These are phyloP conservation scores for Hydractinia symbiolongicarpus DNA, from an alignment of 30 jellyfish, hydroid and myxozoan genomes.

Conservation along the genomic window DNA sequence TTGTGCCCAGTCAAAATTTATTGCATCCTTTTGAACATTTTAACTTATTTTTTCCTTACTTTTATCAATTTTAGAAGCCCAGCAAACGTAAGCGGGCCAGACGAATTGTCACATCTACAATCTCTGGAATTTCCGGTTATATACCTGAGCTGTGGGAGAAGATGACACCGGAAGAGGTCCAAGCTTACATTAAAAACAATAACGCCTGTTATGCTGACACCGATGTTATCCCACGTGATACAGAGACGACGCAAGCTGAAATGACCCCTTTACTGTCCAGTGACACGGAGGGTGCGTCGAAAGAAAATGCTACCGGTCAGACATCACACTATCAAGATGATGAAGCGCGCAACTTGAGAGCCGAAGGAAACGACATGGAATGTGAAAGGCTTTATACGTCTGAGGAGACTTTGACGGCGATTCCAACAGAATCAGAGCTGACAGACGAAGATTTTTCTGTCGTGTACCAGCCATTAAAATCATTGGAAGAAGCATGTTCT, in stretches of 20 bases:
- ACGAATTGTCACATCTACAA: slow-evolving; percentile 16
- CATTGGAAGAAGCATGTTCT: slow-evolving; percentile 7
- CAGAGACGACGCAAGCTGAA: slow-evolving; percentile 29
- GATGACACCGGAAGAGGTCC: slow-evolving; percentile 28
- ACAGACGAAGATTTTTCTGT: neutral
- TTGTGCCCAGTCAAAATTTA: no score
- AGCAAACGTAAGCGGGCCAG: slow-evolving; percentile 18
- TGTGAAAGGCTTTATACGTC: neutral
- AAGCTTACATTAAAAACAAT: neutral
- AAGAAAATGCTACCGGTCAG: neutral
- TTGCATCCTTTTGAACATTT: no score
- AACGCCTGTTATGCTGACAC: slow-evolving; percentile 11
- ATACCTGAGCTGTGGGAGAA: slow-evolving; percentile 29
- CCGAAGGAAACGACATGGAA: neutral
- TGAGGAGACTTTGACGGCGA: slow-evolving; percentile 14
- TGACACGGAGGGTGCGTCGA: neutral
- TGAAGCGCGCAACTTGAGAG: neutral
- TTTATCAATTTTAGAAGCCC: slow-evolving; percentile 13
- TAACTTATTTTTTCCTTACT: neutral
- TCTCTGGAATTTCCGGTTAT: slow-evolving; percentile 22
- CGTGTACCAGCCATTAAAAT: neutral
- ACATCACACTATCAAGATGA: neutral
- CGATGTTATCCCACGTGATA: slow-evolving; percentile 21
- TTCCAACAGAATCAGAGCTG: neutral
- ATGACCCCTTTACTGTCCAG: slow-evolving; percentile 13